Conservation (phyloP, 1,140 invertebrate species). For the Diploscapter pachys region DNA sequence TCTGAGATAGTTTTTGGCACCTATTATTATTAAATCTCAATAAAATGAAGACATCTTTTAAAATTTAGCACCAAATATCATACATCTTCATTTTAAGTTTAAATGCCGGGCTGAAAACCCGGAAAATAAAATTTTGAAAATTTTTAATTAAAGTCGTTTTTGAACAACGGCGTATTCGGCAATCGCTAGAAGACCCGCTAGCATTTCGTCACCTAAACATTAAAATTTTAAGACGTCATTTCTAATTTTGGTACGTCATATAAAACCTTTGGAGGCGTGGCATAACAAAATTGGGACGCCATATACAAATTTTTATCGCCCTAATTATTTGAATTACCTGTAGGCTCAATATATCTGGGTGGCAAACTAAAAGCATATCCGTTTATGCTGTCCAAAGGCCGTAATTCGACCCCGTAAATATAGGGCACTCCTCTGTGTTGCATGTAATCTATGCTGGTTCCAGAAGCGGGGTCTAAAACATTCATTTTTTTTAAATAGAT, state of each 20-base stretch:
- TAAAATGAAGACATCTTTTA: too few species aligned
- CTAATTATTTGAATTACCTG: conserved; percentile 20
- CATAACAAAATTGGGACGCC: background rate
- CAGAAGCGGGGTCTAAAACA: conserved; percentile 50
- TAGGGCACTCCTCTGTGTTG: conserved; percentile 51
- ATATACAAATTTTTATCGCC: background rate
- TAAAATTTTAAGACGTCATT: background rate
- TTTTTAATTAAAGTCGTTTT: conserved; percentile 14
- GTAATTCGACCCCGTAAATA: conserved; percentile 54
- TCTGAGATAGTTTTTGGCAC: too few species aligned
- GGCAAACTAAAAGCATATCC: conserved; percentile 45
- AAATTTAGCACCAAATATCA: too few species aligned
- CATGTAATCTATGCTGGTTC: conserved; percentile 55
- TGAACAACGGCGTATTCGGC: conserved; percentile 32
- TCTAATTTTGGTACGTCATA: conserved; percentile 13
- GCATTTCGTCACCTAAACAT: conserved; percentile 40
- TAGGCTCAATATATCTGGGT: conserved; percentile 36
- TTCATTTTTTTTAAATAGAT: background rate
- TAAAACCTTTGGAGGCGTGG: background rate
- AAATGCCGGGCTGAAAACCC: too few species aligned
- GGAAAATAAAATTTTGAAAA: background rate
- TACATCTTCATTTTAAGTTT: too few species aligned
- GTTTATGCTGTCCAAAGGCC: conserved; percentile 46
- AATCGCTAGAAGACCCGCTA: conserved; percentile 35
- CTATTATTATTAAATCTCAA: too few species aligned